Evolutionary conservation across 2,113 vertebrate species (phyloP).

Genomic region (Carassius gibelio): DNA sequence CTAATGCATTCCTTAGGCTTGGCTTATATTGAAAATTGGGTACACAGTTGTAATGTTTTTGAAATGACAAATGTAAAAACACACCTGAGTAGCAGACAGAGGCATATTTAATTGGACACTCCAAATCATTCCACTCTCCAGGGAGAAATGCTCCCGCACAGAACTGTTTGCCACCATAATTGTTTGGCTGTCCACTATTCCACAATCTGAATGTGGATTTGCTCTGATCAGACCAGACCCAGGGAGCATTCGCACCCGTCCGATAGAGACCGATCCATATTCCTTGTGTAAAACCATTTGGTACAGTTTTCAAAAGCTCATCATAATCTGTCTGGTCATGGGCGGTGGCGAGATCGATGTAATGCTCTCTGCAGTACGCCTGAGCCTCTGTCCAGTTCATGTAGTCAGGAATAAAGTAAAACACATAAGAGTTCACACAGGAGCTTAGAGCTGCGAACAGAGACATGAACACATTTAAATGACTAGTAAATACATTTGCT

Average conservation of each 20-base stretch:
- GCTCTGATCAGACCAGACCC: constrained; percentile 2
- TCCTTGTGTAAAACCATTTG: not conserved
- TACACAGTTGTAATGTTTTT: not conserved
- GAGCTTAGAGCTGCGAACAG: not conserved
- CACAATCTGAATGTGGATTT: not conserved
- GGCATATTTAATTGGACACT: not conserved
- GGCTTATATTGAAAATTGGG: too few relatives aligned
- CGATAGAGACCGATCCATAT: not conserved
- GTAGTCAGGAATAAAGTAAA: not conserved
- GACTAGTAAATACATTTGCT: too few relatives aligned
- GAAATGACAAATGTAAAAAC: not conserved
- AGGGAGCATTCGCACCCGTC: not conserved
- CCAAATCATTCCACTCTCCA: not conserved
- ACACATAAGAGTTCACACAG: not conserved
- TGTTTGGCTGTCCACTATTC: not conserved
- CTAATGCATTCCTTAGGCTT: too few relatives aligned
- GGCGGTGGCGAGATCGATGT: not conserved
- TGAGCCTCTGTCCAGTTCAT: not conserved
- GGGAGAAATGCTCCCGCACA: not conserved
- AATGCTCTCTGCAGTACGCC: not conserved
- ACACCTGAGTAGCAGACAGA: not conserved
- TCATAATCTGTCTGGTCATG: not conserved
- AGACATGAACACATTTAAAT: not conserved
- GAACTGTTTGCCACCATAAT: not conserved
- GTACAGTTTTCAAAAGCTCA: not conserved